Base-by-base conservation (phyloP, 92 coral and sea anemone species). In the Porites divaricata region DNA sequence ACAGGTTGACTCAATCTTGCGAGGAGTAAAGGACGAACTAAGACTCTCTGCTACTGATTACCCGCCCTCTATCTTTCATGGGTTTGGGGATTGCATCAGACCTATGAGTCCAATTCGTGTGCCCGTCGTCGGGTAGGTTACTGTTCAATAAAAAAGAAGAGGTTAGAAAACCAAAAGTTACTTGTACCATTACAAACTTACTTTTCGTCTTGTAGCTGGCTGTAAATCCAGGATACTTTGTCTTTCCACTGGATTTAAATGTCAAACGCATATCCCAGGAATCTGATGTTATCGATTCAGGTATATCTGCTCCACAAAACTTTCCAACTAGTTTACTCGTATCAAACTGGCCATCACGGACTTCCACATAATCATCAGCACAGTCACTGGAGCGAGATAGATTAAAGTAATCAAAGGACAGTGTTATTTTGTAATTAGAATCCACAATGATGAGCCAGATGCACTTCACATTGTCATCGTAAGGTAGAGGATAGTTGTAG, bases 401-500 rank as follows among this genome's bases (percentile, higher is more conserved):
- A 74, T 85, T 85, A 14, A 91, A 69, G 19, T 54, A 69, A 54
- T 81, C 86, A n/a, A 91, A 74, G 8, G 89, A 87, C 56, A 91
- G 70, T 53, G 73, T 75, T 8, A 87, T 83, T 4, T 59, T 23
- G 50, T 87, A 73, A 12, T 49, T 7, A 49, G 9, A 2, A 22
- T 81, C 80, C 45, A 66, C 83, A 16, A 23, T 8, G 7, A 91
- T 91, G 45, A 45, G 25, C 86, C 85, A 73, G 16, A 0, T 5
- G 50, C 94, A 91, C 6, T 50, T n/a, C 1, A 57, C 83, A 35
- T 45, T 6, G 22, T 78, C 86, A 4, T 87, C 70, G n/a, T 83
- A 91, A 3, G 83, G 61, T 56, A 87, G 81, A n/a, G 94, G 94
- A 59, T 82, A 91, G 70, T 83, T 65, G 53, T 54, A 66, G 86